phyloP scores from a whole-genome alignment of 2,113 vertebrate genomes.

The Miniopterus natalensis region DNA sequence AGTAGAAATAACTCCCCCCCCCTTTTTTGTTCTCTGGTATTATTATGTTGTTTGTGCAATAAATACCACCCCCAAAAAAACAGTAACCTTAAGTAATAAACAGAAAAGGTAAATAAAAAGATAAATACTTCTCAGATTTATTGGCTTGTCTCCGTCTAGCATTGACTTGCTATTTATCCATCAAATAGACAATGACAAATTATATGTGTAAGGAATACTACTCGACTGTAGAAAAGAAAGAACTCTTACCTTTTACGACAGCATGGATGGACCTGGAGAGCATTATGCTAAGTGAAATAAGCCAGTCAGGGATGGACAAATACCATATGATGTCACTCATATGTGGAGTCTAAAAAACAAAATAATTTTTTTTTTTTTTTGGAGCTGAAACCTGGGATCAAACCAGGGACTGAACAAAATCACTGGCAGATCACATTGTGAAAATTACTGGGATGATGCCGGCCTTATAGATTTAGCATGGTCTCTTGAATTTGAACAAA shows the following conservation, averaged over 20 bases:
- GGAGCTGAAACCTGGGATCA: background rate
- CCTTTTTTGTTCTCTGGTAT: background rate
- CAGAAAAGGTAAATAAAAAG: background rate
- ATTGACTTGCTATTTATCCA: background rate
- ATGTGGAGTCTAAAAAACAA: background rate
- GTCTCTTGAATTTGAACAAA: slow-evolving; percentile 29
- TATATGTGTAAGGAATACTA: background rate
- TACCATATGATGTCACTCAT: background rate
- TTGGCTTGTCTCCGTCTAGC: background rate
- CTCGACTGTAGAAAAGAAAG: background rate
- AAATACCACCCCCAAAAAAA: background rate
- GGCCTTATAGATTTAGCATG: background rate
- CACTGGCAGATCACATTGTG: background rate
- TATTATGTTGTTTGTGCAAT: background rate
- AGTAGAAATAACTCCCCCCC: background rate
- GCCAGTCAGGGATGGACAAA: background rate
- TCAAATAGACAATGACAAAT: background rate
- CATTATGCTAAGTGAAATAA: background rate
- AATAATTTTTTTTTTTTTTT: background rate
- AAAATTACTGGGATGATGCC: background rate
- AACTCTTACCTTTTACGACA: background rate
- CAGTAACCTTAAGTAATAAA: background rate
- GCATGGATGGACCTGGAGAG: background rate
- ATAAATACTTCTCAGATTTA: background rate
- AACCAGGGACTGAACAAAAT: background rate